These are phyloP conservation scores for Coremacera marginata DNA, from an alignment of 2,888 invertebrate species.

Conservation along the genomic window DNA sequence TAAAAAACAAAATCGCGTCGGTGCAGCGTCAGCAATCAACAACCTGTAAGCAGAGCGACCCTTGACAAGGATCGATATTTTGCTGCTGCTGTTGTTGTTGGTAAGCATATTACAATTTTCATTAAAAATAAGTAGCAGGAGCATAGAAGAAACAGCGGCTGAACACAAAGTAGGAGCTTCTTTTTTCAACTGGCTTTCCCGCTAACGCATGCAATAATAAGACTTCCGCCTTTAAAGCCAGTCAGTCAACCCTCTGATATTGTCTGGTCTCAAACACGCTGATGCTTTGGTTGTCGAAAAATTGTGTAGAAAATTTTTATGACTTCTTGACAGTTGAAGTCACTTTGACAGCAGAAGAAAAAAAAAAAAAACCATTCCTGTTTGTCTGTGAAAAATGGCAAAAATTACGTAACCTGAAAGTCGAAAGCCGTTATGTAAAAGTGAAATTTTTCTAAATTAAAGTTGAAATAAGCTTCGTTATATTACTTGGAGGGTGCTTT, in stretches of 20 bases:
- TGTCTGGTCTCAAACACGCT: no score
- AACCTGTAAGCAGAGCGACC: not conserved
- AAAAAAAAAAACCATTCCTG: slow-evolving; percentile 10
- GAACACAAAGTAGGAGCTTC: no score
- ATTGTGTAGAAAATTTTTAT: slow-evolving; percentile 49
- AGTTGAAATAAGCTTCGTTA: slow-evolving; percentile 24
- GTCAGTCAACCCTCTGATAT: no score
- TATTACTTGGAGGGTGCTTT: not conserved
- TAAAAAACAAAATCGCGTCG: not conserved
- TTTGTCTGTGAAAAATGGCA: slow-evolving; percentile 12
- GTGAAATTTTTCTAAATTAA: slow-evolving; percentile 26
- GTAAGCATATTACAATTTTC: slow-evolving; percentile 5
- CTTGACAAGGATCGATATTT: not conserved
- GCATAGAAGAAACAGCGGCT: no score
- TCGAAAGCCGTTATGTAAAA: not conserved
- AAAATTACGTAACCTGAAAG: not conserved
- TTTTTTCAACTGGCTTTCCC: no score
- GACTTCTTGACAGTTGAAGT: slow-evolving; percentile 51
- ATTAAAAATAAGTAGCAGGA: not conserved
- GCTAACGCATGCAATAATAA: no score
- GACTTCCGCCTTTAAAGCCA: no score
- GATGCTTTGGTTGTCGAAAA: slow-evolving; percentile 18
- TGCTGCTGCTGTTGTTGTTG: not conserved
- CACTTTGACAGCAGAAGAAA: slow-evolving; percentile 19
- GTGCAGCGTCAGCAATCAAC: slow-evolving; percentile 12